Percentiles rank a stretch among this genome's conserved stretches.
These are phyloP conservation scores for Carcharodon carcharias DNA, from an alignment of 2,797 vertebrate genomes.

Conservation along the genomic window DNA sequence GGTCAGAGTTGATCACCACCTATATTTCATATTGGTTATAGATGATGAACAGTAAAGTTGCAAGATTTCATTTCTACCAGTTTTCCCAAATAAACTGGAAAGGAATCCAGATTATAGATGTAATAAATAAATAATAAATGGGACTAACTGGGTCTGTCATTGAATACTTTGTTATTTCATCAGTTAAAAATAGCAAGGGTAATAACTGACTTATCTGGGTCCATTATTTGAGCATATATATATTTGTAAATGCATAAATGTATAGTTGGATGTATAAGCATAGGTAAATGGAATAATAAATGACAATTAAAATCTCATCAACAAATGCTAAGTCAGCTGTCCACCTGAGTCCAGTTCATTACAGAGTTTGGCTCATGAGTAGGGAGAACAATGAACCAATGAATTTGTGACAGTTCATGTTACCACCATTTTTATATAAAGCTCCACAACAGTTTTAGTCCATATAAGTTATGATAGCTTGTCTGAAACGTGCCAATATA, in stretches of 20 bases:
- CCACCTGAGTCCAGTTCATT: background rate
- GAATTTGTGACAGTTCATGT: slow-evolving; percentile 19
- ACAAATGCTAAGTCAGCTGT: background rate
- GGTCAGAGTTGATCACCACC: background rate
- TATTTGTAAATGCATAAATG: background rate
- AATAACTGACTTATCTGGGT: background rate
- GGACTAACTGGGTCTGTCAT: background rate
- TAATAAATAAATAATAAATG: background rate
- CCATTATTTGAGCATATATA: background rate
- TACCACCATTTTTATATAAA: background rate
- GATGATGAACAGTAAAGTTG: background rate
- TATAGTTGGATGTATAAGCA: background rate
- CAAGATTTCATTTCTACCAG: background rate
- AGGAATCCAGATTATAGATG: background rate
- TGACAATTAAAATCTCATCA: background rate
- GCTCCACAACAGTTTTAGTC: background rate
- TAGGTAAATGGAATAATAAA: background rate
- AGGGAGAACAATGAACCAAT: background rate
- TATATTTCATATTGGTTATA: background rate
- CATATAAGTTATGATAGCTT: background rate
- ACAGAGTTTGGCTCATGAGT: background rate
- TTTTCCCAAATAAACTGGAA: background rate
- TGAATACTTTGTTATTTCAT: background rate
- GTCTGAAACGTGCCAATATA: background rate
- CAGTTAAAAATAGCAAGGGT: background rate